Evolutionary conservation across 2,113 vertebrate species (phyloP).

Genomic region (Grammomys dolichurus): DNA sequence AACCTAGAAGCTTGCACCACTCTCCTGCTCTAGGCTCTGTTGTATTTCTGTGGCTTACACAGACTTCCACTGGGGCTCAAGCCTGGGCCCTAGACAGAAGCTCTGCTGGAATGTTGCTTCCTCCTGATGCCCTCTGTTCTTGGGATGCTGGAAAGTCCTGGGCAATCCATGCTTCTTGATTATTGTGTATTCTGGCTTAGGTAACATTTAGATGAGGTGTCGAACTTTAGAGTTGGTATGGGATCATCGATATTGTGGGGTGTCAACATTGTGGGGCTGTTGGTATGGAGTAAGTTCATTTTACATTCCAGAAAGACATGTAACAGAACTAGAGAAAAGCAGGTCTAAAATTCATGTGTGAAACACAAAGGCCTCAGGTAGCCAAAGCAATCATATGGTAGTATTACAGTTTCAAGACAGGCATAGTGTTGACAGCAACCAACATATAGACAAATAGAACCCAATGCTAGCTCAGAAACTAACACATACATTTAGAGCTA

Average conservation of each 20-base stretch:
- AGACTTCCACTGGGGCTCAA: accelerated
- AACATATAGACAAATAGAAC: no score
- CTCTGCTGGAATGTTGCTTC: background rate
- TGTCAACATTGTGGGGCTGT: background rate
- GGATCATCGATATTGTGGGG: no score
- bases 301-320: background rate
- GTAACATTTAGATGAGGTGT: background rate
- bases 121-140: background rate
- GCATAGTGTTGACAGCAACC: no score
- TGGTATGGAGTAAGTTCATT: background rate
- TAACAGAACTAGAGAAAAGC: background rate
- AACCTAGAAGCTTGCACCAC: accelerated
- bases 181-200: background rate
- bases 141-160: background rate
- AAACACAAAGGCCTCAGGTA: no score
- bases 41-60: no score
- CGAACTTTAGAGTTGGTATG: background rate
- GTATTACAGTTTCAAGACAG: no score
- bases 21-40: background rate
- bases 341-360: no score
- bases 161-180: accelerated
- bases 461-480: no score
- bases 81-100: no score
- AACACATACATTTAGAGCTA: no score
- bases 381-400: no score